Evolutionary conservation across 92 coral and sea anemone genomes (phyloP).

Genomic region (Siderastrea radians): DNA sequence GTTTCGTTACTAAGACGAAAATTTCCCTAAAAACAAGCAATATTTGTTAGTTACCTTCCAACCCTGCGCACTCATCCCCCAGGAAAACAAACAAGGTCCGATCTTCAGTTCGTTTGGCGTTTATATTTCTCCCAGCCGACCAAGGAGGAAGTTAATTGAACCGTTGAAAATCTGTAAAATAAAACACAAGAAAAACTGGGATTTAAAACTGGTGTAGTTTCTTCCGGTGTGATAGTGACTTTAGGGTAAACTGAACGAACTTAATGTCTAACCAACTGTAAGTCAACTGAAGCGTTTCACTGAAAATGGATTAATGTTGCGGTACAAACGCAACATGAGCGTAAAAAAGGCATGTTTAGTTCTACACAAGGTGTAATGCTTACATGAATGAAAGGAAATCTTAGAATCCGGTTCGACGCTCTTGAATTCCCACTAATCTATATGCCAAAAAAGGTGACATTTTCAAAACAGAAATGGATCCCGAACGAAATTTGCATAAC

Average conservation of each 20-base stretch:
- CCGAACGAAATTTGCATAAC: constrained; percentile 39
- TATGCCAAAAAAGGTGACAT: constrained; percentile 34
- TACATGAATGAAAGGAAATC: neutral
- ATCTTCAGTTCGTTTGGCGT: neutral
- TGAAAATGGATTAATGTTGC: neutral
- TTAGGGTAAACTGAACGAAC: neutral
- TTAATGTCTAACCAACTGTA: neutral
- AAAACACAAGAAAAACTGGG: neutral
- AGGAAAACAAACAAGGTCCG: neutral
- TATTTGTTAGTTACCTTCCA: constrained; percentile 22
- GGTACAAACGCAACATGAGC: neutral
- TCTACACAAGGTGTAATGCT: neutral
- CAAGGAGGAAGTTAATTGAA: neutral
- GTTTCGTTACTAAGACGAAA: constrained; percentile 5
- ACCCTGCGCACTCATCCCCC: constrained; percentile 25
- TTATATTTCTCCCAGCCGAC: neutral
- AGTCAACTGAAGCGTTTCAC: neutral
- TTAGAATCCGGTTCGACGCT: constrained; percentile 27
- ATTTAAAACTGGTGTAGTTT: constrained; percentile 2
- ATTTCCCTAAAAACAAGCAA: too few relatives aligned
- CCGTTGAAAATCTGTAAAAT: neutral
- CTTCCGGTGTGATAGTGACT: neutral
- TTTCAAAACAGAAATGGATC: neutral
- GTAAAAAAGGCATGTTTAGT: neutral
- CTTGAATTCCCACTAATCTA: constrained; percentile 17